A percentile compares a stretch with the other conserved stretches of the same genome.
phyloP scores from a whole-genome alignment of 2,113 vertebrate species.

The Cichladusa arquata region DNA sequence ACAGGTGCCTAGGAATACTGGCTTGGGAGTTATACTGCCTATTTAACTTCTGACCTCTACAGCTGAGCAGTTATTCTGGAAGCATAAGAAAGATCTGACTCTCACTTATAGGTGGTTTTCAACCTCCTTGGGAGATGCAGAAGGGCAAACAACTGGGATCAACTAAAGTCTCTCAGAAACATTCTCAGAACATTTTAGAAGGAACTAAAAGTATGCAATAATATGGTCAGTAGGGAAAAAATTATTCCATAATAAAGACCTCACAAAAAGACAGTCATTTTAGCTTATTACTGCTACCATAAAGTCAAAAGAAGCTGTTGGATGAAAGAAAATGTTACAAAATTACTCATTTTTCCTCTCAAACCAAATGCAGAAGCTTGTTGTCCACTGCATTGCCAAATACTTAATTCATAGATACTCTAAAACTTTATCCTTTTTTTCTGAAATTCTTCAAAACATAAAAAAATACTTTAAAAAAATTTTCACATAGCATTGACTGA shows the following conservation, averaged over 20 bases:
- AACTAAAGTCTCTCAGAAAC: background rate
- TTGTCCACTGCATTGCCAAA: background rate
- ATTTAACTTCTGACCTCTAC: background rate
- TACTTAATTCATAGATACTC: background rate
- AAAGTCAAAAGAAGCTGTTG: background rate
- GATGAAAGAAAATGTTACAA: background rate
- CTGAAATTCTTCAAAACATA: background rate
- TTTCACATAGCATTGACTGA: background rate
- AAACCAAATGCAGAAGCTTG: background rate
- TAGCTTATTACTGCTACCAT: background rate
- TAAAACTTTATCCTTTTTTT: background rate
- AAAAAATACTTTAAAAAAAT: background rate
- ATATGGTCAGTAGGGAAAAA: background rate
- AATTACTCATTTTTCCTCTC: background rate
- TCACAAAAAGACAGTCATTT: background rate
- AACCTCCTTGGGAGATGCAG: background rate
- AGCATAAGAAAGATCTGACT: background rate
- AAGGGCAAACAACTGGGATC: background rate
- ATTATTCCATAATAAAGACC: background rate
- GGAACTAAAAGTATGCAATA: background rate
- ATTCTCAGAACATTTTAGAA: background rate
- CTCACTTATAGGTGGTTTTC: background rate
- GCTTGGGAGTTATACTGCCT: background rate
- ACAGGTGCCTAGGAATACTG: background rate
- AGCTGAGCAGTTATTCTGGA: background rate